phyloP scores from a whole-genome alignment of 2,113 vertebrate genomes.

The Ammodytes dubius region DNA sequence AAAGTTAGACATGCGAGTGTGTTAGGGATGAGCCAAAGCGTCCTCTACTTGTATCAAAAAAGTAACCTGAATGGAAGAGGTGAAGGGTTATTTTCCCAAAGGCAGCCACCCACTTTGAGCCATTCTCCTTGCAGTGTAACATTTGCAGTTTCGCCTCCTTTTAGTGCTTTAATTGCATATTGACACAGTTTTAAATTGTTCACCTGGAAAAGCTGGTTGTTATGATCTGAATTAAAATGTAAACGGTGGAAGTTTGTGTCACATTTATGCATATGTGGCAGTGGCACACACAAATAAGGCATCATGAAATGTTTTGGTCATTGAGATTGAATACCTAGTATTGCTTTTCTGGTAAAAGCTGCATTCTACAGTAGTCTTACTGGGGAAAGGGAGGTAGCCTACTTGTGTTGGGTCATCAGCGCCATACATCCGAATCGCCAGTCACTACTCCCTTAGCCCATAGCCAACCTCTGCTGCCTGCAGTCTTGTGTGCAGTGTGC shows the following conservation, averaged over 20 bases:
- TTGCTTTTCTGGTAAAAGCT: conserved; percentile 11
- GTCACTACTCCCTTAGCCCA: conserved; percentile 21
- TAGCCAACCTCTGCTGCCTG: conserved; percentile 47
- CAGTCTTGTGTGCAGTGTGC: conserved; percentile 79
- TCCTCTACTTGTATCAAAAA: conserved; percentile 34
- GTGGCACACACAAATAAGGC: neutral
- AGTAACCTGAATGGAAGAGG: conserved; percentile 37
- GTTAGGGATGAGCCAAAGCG: conserved; percentile 17
- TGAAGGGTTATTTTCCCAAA: conserved; percentile 12
- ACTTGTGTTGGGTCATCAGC: conserved; percentile 52
- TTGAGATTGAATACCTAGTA: conserved; percentile 3
- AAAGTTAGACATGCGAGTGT: conserved; percentile 45
- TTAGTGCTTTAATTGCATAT: conserved; percentile 6
- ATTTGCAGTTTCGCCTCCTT: neutral
- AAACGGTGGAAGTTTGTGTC: neutral
- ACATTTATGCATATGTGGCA: neutral
- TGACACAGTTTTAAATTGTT: conserved; percentile 1
- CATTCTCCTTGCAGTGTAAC: neutral
- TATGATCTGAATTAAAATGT: neutral
- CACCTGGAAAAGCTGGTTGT: neutral
- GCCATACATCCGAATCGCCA: conserved; percentile 35
- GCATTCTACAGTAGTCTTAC: conserved; percentile 25
- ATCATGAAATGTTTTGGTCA: conserved; percentile 22
- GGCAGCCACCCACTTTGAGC: conserved; percentile 16
- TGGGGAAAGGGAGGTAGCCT: neutral